phyloP scores from a whole-genome alignment of 2,797 vertebrate genomes.

The Sebastes matsubarae region DNA sequence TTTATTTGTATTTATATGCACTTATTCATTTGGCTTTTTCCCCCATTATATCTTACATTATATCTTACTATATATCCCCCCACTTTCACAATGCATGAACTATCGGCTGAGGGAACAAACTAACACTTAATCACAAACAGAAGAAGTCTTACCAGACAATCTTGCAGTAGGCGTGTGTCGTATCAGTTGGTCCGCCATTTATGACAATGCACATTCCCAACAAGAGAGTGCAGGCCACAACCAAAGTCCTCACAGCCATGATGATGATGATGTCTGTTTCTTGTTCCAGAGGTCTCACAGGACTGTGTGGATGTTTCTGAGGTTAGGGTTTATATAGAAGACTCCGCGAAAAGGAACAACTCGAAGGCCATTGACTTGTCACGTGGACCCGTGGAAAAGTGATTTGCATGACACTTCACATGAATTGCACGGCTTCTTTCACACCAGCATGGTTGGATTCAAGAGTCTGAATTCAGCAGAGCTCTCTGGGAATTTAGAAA shows the following conservation, averaged over 20 bases:
- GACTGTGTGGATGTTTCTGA: not conserved
- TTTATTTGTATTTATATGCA: not conserved
- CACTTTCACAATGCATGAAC: not conserved
- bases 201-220: constrained; percentile 45
- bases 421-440: constrained; percentile 4
- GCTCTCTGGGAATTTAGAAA: not conserved
- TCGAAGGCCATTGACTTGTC: constrained; percentile 27
- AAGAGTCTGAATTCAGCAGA: not conserved
- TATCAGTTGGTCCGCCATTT: not conserved
- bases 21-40: not conserved
- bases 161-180: constrained; percentile 57
- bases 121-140: not conserved
- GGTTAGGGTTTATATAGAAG: constrained; percentile 24
- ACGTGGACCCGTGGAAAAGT: constrained; percentile 53
- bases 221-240: constrained; percentile 28
- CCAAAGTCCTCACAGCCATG: constrained; percentile 46
- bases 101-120: not conserved
- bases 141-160: constrained; percentile 62
- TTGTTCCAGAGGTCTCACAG: constrained; percentile 1
- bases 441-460: not conserved
- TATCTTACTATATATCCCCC: not conserved
- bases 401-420: constrained; percentile 51
- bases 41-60: not conserved
- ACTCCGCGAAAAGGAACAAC: not conserved
- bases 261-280: constrained; percentile 14